These are phyloP conservation scores for Erpobdella octoculata DNA, from an alignment of 2,888 invertebrate species.

Conservation along the genomic window DNA sequence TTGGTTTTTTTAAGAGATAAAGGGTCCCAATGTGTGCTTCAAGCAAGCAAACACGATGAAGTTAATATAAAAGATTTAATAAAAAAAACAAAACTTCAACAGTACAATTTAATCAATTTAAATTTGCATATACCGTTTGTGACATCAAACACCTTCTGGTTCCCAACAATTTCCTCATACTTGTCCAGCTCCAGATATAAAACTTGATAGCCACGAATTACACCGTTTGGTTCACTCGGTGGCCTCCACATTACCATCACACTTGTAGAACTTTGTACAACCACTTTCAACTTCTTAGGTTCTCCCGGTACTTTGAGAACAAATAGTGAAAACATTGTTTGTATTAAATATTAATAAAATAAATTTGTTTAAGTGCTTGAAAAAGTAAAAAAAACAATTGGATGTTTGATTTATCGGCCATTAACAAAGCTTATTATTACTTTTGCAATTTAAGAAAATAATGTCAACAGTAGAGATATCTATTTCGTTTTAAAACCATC, in stretches of 20 bases:
- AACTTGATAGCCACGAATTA: slow-evolving; percentile 92
- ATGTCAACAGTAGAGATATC: no score
- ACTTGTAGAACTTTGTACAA: slow-evolving; percentile 86
- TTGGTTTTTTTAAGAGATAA: no score
- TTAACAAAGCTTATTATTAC: no score
- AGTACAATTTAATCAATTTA: background rate
- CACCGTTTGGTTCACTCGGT: slow-evolving; percentile 87
- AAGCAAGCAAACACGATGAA: background rate
- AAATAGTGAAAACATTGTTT: no score
- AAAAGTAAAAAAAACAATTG: no score
- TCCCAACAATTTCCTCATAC: slow-evolving; percentile 33
- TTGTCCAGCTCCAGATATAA: slow-evolving; percentile 54
- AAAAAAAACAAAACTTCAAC: background rate
- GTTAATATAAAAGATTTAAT: background rate
- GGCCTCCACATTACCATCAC: slow-evolving; percentile 89
- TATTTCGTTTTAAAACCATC: no score
- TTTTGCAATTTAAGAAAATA: no score
- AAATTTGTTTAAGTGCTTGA: no score
- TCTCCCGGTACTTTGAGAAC: slow-evolving; percentile 89
- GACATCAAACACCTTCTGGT: background rate
- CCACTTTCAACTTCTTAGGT: slow-evolving; percentile 82
- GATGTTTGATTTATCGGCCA: slow-evolving; percentile 48
- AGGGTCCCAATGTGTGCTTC: no score
- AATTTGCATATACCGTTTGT: background rate
- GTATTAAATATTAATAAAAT: no score